Percentiles rank a stretch among this genome's conserved stretches.
phyloP scores from a whole-genome alignment of 2,888 invertebrate genomes.

The Drosophila meridiana region DNA sequence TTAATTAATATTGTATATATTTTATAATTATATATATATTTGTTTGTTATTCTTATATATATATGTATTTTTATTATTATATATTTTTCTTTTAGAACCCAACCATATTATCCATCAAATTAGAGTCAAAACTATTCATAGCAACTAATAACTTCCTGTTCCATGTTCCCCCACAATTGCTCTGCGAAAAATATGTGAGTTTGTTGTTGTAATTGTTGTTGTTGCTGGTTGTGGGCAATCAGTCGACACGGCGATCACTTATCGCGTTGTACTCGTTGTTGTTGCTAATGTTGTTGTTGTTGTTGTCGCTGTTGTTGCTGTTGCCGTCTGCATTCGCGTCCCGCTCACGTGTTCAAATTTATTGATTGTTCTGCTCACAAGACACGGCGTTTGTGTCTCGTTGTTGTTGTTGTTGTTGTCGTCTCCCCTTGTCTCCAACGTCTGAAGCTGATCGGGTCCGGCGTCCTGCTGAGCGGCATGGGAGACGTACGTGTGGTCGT shows the following conservation, averaged over 20 bases:
- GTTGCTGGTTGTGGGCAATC: slow-evolving; percentile 69
- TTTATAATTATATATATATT: no score
- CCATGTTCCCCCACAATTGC: not conserved
- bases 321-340: slow-evolving; percentile 63
- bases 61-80: no score
- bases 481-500: slow-evolving; percentile 85
- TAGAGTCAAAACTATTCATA: slow-evolving; percentile 9
- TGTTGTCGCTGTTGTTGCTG: slow-evolving; percentile 45
- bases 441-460: slow-evolving; percentile 59
- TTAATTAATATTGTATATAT: no score
- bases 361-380: slow-evolving; percentile 84
- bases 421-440: slow-evolving; percentile 13
- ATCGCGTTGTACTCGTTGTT: slow-evolving; percentile 58
- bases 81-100: not conserved
- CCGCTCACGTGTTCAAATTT: slow-evolving; percentile 85
- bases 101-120: slow-evolving; percentile 8
- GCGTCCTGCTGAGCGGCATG: slow-evolving; percentile 84
- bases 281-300: slow-evolving; percentile 23
- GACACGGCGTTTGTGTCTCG: slow-evolving; percentile 69
- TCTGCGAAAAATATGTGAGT: slow-evolving; percentile 23
- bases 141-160: slow-evolving; percentile 36
- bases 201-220: slow-evolving; percentile 21
- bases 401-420: slow-evolving; percentile 12
- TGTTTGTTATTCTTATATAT: no score
- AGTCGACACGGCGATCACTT: slow-evolving; percentile 77